Conservation (phyloP, 2,888 invertebrate genomes). For the Synanthedon formicaeformis region DNA sequence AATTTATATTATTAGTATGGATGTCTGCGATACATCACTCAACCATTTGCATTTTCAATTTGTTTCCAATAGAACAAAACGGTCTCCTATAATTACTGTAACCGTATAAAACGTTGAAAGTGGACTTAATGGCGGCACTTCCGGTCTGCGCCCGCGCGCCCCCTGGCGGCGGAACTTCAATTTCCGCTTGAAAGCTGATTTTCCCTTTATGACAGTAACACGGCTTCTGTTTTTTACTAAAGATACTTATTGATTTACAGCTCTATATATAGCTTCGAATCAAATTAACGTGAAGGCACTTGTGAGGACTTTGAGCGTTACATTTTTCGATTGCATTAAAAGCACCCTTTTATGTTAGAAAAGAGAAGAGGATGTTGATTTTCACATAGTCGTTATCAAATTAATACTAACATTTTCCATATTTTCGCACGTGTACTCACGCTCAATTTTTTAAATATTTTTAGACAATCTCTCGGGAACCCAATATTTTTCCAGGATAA, state of each 20-base stretch:
- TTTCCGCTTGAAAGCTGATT: slow-evolving; percentile 53
- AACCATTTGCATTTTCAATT: slow-evolving; percentile 1
- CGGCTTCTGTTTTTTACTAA: slow-evolving; percentile 14
- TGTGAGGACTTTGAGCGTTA: not conserved
- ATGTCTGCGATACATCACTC: too few relatives aligned
- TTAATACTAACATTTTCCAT: too few relatives aligned
- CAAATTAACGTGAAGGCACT: not conserved
- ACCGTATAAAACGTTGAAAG: slow-evolving; percentile 27
- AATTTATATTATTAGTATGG: too few relatives aligned
- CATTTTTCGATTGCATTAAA: too few relatives aligned
- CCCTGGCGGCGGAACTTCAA: slow-evolving; percentile 52
- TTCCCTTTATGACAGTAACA: slow-evolving; percentile 36
- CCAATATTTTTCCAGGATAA: too few relatives aligned
- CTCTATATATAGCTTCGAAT: slow-evolving; percentile 2
- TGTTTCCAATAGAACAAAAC: slow-evolving; percentile 17
- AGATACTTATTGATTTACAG: slow-evolving; percentile 22
- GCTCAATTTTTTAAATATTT: too few relatives aligned
- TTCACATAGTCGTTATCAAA: too few relatives aligned
- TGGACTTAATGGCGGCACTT: slow-evolving; percentile 39
- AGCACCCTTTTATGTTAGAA: too few relatives aligned
- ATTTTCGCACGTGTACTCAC: too few relatives aligned
- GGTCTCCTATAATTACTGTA: slow-evolving; percentile 31
- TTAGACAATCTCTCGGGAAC: too few relatives aligned
- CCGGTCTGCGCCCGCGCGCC: slow-evolving; percentile 42
- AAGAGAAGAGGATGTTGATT: too few relatives aligned